Percentiles rank a stretch among this genome's conserved stretches.
phyloP scores from a whole-genome alignment of 1,140 invertebrate species.

The Heliconius eleuchia region DNA sequence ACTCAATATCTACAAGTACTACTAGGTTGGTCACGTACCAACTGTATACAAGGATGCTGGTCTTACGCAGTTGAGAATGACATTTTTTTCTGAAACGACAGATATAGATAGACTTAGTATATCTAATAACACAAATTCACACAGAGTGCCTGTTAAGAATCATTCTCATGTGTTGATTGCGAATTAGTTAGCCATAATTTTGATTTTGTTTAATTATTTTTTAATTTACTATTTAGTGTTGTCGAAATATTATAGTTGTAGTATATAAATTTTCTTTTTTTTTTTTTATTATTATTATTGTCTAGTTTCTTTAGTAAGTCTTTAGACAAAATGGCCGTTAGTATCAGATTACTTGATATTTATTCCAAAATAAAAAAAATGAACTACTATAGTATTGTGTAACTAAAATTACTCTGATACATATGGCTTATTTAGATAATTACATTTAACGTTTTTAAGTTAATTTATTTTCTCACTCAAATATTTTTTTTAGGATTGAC shows the following conservation, averaged over 20 bases:
- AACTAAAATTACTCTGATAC: slow-evolving; percentile 63
- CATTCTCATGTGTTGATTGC: slow-evolving; percentile 65
- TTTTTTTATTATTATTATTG: slow-evolving; percentile 38
- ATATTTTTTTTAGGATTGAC: slow-evolving; percentile 43
- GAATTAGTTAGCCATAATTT: slow-evolving; percentile 76
- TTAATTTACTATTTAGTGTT: slow-evolving; percentile 66
- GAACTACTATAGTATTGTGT: slow-evolving; percentile 40
- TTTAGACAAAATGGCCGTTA: slow-evolving; percentile 48
- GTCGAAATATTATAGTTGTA: slow-evolving; percentile 73
- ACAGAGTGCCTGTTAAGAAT: slow-evolving; percentile 77
- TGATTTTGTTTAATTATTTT: slow-evolving; percentile 64
- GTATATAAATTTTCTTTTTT: slow-evolving; percentile 56
- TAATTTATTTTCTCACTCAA: slow-evolving; percentile 63
- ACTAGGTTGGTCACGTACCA: neutral
- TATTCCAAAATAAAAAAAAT: slow-evolving; percentile 20
- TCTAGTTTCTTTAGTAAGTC: slow-evolving; percentile 1
- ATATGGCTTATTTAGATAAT: slow-evolving; percentile 64
- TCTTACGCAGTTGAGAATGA: slow-evolving; percentile 6
- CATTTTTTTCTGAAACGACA: slow-evolving; percentile 34
- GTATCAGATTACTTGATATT: slow-evolving; percentile 57
- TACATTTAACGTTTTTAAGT: slow-evolving; percentile 78
- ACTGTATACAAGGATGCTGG: slow-evolving; percentile 3
- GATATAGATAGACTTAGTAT: slow-evolving; percentile 56
- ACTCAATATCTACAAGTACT: neutral
- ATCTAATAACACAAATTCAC: slow-evolving; percentile 72